Evolutionary conservation across 2,888 invertebrate genomes (phyloP).

Genomic region (Ferdinandea cuprea): DNA sequence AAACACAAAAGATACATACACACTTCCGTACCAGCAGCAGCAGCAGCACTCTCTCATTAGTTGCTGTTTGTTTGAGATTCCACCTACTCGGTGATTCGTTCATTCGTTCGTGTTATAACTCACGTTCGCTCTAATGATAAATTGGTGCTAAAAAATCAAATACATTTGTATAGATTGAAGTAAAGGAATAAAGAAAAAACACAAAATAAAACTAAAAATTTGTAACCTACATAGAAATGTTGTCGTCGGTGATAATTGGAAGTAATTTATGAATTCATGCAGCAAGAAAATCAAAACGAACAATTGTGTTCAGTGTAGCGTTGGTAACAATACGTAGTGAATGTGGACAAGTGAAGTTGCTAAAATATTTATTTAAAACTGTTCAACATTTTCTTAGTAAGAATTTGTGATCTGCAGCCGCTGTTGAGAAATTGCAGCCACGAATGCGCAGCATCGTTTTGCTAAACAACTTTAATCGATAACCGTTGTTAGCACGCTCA

Average conservation of each 20-base stretch:
- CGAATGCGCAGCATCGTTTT: not conserved
- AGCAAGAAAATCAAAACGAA: not conserved
- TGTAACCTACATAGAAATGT: slow-evolving; percentile 12
- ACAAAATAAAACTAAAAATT: not conserved
- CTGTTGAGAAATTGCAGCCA: not conserved
- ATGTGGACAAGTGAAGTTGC: not conserved
- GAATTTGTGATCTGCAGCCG: not conserved
- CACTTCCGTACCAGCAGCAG: not conserved
- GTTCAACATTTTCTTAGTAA: not conserved
- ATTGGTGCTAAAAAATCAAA: slow-evolving; percentile 19
- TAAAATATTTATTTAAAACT: not conserved
- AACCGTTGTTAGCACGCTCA: not conserved
- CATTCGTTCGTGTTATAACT: slow-evolving; percentile 23
- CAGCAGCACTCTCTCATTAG: slow-evolving; percentile 9
- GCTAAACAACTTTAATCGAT: not conserved
- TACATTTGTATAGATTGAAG: not conserved
- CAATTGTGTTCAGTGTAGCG: not conserved
- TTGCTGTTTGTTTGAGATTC: not conserved
- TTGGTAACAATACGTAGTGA: not conserved
- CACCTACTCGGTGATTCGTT: slow-evolving; percentile 1
- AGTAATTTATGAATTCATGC: slow-evolving; percentile 1
- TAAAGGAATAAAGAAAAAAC: not conserved
- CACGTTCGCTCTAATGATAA: slow-evolving; percentile 20
- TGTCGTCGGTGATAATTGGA: slow-evolving; percentile 8
- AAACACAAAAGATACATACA: not conserved